Base-by-base conservation (phyloP, 1,140 invertebrate species). In the Drosophila serrata region DNA sequence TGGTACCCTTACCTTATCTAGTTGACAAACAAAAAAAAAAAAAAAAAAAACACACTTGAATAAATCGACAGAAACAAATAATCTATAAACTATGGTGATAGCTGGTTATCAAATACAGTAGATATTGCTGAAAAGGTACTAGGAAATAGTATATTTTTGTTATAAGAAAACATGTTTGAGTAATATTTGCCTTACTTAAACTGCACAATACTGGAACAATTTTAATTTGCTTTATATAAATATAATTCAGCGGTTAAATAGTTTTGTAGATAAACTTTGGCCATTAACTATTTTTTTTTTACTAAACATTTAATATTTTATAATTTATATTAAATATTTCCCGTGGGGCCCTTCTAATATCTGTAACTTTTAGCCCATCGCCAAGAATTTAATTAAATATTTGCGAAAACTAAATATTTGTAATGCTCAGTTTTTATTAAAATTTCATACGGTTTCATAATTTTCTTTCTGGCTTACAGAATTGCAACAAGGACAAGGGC, bases 321-420 rank as follows among this genome's bases (percentile, higher is more conserved):
- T 9, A 27, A 27, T 19, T 19, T 1, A 6, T 22, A 51, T 51
- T 33, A 19, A 33, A 51, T 33, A 33, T 22, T 4, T 7, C 1
- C 11, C 12, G 0, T 5, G 8, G 0, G 8, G 0, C 7, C 12
- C 15, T 17, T 19, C 17, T 8, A 2, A 1, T 13, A 13, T 0
- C 3, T 13, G 13, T 9, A 53, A 15, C 12, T 15, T 19, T 15
- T 22, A 19, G n/a, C 51, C 17, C 5, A 17, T 5, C 3, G 7
- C 22, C 42, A 15, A 55, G 24, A 79, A 64, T 75, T 70, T 75
- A 81, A 79, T 85, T 67, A 79, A 72, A 45, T 22, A 6, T 37
- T 45, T 27, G 9, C n/a, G 9, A 49, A 45, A 59, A 46, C 73
- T n/a, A 37, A 48, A 27, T 9, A 77, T 55, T 60, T 84, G 22